Evolutionary conservation across 2,113 vertebrate genomes (phyloP), one percentile per base, ranked within the genome.

Genomic region (Climacteris rufus): DNA sequence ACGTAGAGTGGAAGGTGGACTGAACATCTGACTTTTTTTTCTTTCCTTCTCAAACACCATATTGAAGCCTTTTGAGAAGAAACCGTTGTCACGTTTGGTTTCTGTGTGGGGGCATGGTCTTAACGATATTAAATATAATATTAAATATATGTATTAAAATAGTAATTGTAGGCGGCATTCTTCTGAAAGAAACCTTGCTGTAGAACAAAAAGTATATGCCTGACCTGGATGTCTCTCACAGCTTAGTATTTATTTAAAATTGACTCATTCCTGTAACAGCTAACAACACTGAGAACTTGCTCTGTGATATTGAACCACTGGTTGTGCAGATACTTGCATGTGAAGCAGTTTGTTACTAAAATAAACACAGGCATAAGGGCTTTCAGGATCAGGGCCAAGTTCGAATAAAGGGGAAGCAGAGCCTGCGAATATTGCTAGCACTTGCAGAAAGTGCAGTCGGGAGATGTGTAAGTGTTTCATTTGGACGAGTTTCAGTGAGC

Each of bases 281-380:
- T 77, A 64, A 21, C 1, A 3, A 14, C 2, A 2, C 8, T 84
- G 63, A 78, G 71, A 87, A 64, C 53, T 87, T 53, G 22, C 57
- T 76, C 19, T 45, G 74, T 74, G 83, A 9, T 54, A 49, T 1
- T 3, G 30, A 83, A 64, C 75, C 54, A 1, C 71, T 39, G 80
- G 66, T 52, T 93, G 56, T 86, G 91, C 83, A 68, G 91, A 87
- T 95, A 69, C 80, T 92, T 93, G 86, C 72, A 66, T 70, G 64
- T 66, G 89, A 91, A 94, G 83, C 68, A 44, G 81, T 85, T 91
- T 86, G 93, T 83, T 86, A 70, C 90, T 93, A 92, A 97, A 95
- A 95, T 94, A 96, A 96, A 94, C 88, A 75, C 10, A 30, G 64
- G 49, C 88, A 80, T 31, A 80, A 95, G 56, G 71, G 60, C 72